A percentile compares a stretch with the other conserved stretches of the same genome.
phyloP scores from a whole-genome alignment of 2,888 invertebrate genomes.

The Hydroisotoma schaefferi region DNA sequence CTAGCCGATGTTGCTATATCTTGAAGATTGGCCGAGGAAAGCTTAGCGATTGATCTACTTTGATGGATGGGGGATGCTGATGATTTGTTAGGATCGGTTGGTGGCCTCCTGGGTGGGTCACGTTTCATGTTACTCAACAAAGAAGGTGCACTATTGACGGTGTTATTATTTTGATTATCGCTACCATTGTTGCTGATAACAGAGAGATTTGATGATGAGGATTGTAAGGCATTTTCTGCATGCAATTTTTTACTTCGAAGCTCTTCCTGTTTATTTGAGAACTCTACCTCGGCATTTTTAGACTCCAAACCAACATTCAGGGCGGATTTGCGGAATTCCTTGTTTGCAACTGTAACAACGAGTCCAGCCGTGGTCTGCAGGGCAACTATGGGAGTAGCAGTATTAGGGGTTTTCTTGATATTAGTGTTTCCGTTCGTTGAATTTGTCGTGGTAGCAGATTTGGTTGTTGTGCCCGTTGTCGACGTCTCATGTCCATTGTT shows the following conservation, averaged over 20 bases:
- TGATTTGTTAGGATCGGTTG: slow-evolving; percentile 51
- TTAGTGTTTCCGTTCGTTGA: slow-evolving; percentile 7
- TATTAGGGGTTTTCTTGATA: slow-evolving; percentile 21
- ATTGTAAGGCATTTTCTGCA: slow-evolving; percentile 9
- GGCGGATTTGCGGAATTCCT: slow-evolving; percentile 71
- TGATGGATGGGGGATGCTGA: slow-evolving; percentile 11
- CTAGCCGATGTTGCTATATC: slow-evolving; percentile 7
- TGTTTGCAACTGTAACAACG: slow-evolving; percentile 51
- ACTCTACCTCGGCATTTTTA: slow-evolving; percentile 47
- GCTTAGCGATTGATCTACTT: slow-evolving; percentile 29
- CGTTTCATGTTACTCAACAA: slow-evolving; percentile 30
- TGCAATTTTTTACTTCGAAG: slow-evolving; percentile 9
- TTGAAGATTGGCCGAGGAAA: slow-evolving; percentile 4
- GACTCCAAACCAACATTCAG: slow-evolving; percentile 61
- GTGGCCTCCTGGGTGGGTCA: slow-evolving; percentile 57
- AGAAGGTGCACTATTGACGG: slow-evolving; percentile 13
- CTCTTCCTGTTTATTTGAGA: slow-evolving; percentile 49
- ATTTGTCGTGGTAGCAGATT: slow-evolving; percentile 17
- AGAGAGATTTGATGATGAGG: slow-evolving; percentile 6
- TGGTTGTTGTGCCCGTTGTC: slow-evolving; percentile 12
- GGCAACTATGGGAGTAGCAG: slow-evolving; percentile 13
- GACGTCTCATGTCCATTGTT: slow-evolving; percentile 22
- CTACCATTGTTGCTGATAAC: slow-evolving; percentile 16
- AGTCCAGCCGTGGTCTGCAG: slow-evolving; percentile 20
- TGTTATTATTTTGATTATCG: slow-evolving; percentile 16